Conservation (phyloP, 2,888 invertebrate genomes). For the Lasioglossum vierecki region DNA sequence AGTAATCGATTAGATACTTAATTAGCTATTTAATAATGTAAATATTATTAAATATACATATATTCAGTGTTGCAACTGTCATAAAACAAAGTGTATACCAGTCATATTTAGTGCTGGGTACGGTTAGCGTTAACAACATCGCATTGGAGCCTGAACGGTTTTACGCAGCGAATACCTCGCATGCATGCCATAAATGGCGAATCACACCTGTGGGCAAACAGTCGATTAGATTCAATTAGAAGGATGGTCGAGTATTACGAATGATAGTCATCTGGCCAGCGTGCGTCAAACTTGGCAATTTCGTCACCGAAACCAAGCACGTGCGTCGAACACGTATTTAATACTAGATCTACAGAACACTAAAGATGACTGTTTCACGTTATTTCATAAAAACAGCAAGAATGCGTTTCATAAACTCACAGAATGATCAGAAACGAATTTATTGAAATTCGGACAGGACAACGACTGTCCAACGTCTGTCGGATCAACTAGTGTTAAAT, state of each 20-base stretch:
- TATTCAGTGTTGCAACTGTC: neutral
- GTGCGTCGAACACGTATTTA: neutral
- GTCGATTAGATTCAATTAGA: slow-evolving; percentile 60
- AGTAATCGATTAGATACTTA: no score
- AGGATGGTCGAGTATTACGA: neutral
- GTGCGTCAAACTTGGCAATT: neutral
- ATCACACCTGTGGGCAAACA: slow-evolving; percentile 30
- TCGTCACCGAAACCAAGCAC: neutral
- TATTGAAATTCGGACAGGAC: no score
- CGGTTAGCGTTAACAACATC: neutral
- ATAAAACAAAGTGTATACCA: neutral
- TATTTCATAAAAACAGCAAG: neutral
- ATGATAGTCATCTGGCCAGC: slow-evolving; percentile 17
- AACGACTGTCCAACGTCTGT: no score
- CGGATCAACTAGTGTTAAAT: no score
- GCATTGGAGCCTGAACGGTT: neutral
- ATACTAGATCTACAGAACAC: neutral
- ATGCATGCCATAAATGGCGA: neutral
- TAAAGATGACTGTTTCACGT: neutral
- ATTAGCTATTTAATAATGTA: no score
- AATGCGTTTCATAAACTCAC: no score
- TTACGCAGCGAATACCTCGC: slow-evolving; percentile 24
- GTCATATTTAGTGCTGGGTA: neutral
- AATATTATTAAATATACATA: no score
- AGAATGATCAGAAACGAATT: no score